Evolutionary conservation across 2,113 vertebrate genomes (phyloP).

Genomic region (Leptodactylus fuscus): DNA sequence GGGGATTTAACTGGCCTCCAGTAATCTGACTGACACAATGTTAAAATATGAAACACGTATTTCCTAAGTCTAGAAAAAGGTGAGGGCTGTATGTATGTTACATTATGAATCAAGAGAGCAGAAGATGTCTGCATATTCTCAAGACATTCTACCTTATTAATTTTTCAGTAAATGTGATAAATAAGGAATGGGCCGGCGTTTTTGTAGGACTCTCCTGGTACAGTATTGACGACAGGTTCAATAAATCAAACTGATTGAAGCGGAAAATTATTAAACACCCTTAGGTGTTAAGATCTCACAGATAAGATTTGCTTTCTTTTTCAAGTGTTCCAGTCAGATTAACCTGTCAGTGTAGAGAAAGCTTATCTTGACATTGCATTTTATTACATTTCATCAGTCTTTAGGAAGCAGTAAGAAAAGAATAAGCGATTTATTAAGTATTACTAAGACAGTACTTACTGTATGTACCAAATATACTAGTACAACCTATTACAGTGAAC

Average conservation of each 20-base stretch:
- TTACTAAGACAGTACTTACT: no score
- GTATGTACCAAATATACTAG: no score
- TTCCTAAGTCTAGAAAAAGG: slow-evolving; percentile 4
- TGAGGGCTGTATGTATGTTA: background rate
- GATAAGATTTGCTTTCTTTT: background rate
- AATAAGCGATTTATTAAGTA: no score
- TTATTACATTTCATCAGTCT: background rate
- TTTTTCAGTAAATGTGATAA: slow-evolving; percentile 30
- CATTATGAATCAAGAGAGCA: background rate
- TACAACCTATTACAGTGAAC: no score
- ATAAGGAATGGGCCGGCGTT: background rate
- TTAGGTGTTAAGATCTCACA: slow-evolving; percentile 22
- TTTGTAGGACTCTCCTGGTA: background rate
- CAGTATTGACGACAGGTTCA: slow-evolving; percentile 17
- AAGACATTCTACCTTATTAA: background rate
- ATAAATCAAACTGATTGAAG: slow-evolving; percentile 43
- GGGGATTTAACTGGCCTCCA: background rate
- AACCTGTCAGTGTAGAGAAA: slow-evolving; percentile 22
- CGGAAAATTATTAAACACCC: slow-evolving; percentile 20
- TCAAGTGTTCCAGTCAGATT: slow-evolving; percentile 4
- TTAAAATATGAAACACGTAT: slow-evolving; percentile 28
- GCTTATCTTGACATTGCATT: background rate
- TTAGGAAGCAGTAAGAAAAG: background rate
- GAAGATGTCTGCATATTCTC: background rate
- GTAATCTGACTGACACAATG: slow-evolving; percentile 15